Base-by-base conservation (phyloP, 2,888 invertebrate species). In the Phania funesta region DNA sequence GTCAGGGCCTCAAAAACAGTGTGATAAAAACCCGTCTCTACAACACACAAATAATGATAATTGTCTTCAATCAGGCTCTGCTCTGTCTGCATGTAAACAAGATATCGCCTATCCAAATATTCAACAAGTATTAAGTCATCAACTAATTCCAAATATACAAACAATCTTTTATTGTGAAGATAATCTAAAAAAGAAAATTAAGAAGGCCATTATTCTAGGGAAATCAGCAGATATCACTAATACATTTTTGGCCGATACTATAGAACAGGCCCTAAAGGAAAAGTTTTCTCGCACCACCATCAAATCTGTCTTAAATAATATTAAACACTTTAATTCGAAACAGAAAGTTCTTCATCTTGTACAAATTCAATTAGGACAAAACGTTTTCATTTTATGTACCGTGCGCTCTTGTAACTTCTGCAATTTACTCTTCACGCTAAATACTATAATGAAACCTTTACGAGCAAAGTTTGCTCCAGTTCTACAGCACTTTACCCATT, bases 161-260 rank as follows among this genome's bases (percentile, higher is more conserved):
- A 20, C 60, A 50, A 32, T 16, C 6, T 22, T 18, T 3, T 38
- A 44, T 3, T n/a, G 20, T 0, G 38, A 67, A 56, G n/a, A 22
- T 11, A 32, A 73, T 22, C n/a, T 67, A 13, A 9, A 58, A n/a
- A n/a, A 8, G 3, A 71, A 84, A 16, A 24, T 86, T 6, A 83
- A 81, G 0, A 54, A 81, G 22, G 86, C 86, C 8, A 81, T 86
- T 11, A 75, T 82, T 26, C 71, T 83, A 6, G 86, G 86, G 1
- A 83, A 84, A 4, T 85, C 86, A 6, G 54, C 81, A 8, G 81
- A 86, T 83, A 84, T 83, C 1, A 60, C 65, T 8, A 86, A 86
- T 44, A 41, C 22, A 7, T 62, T 71, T 24, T 52, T 86, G 22
- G 48, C 67, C 1, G 20, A 50, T n/a, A 75, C 67, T 24, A 81